Conservation (phyloP, 2,797 vertebrate genomes). For the Squalus acanthias region DNA sequence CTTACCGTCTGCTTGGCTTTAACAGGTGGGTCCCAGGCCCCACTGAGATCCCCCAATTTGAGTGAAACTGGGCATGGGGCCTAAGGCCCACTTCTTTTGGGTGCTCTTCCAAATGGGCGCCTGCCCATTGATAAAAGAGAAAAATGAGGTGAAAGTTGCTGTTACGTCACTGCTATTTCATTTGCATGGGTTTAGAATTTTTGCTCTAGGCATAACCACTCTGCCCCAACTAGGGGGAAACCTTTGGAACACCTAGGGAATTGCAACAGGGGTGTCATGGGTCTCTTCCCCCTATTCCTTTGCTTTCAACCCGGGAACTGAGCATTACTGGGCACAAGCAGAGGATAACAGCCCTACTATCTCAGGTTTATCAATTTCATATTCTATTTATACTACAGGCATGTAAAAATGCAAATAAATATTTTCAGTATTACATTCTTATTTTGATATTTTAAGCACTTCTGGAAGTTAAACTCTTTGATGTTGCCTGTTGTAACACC, state of each 20-base stretch:
- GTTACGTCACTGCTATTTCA: neutral
- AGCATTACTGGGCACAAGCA: neutral
- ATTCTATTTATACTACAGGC: neutral
- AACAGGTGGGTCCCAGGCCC: neutral
- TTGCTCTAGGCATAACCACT: neutral
- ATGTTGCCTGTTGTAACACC: neutral
- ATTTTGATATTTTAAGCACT: neutral
- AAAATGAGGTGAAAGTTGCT: neutral
- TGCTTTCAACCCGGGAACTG: neutral
- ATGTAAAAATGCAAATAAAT: neutral
- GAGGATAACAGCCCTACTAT: neutral
- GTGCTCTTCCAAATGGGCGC: neutral
- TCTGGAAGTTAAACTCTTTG: neutral
- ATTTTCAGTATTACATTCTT: neutral
- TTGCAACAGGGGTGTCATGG: neutral
- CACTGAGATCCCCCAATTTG: neutral
- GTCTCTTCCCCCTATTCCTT: neutral
- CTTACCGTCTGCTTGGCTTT: neutral
- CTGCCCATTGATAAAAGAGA: neutral
- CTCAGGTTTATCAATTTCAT: neutral
- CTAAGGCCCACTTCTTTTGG: neutral
- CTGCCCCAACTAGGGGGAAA: neutral
- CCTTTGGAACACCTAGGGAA: neutral
- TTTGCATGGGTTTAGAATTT: neutral
- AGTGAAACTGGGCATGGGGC: neutral